Conservation (phyloP, 2,888 invertebrate species). For the Meiosimyza platycephala region DNA sequence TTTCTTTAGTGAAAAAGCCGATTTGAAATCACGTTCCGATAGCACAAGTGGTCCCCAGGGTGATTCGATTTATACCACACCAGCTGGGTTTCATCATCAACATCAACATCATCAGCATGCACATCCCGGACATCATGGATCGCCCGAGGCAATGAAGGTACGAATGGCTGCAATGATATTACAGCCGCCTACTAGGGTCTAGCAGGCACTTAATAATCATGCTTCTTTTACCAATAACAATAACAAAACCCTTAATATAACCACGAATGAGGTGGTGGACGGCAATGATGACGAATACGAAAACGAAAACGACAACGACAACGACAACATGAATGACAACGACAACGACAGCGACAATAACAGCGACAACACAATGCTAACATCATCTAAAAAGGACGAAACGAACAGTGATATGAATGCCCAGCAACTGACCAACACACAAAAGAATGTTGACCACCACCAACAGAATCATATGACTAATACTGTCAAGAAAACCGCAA, state of each 20-base stretch:
- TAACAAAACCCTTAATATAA: slow-evolving; percentile 44
- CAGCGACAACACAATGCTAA: slow-evolving; percentile 27
- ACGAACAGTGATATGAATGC: slow-evolving; percentile 30
- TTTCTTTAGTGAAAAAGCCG: slow-evolving; percentile 65
- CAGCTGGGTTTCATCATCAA: slow-evolving; percentile 67
- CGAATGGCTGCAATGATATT: slow-evolving; percentile 90
- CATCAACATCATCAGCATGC: slow-evolving; percentile 57
- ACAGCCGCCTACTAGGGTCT: slow-evolving; percentile 88
- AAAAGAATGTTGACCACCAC: slow-evolving; percentile 37
- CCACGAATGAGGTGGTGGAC: slow-evolving; percentile 37
- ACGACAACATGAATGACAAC: slow-evolving; percentile 40
- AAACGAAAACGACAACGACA: slow-evolving; percentile 14
- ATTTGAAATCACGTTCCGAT: slow-evolving; percentile 67
- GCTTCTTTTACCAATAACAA: slow-evolving; percentile 45
- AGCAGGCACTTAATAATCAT: slow-evolving; percentile 67
- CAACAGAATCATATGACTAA: slow-evolving; percentile 30
- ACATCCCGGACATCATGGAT: slow-evolving; percentile 60
- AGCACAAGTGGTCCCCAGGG: slow-evolving; percentile 75
- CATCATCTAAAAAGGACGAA: slow-evolving; percentile 17
- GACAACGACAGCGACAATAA: slow-evolving; percentile 12
- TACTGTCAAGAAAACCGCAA: slow-evolving; percentile 15
- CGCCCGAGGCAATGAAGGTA: slow-evolving; percentile 87
- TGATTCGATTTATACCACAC: slow-evolving; percentile 79
- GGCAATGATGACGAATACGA: slow-evolving; percentile 17
- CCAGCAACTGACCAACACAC: slow-evolving; percentile 9